These are phyloP conservation scores for Prinia subflava DNA, from an alignment of 2,113 vertebrate species.

Conservation along the genomic window DNA sequence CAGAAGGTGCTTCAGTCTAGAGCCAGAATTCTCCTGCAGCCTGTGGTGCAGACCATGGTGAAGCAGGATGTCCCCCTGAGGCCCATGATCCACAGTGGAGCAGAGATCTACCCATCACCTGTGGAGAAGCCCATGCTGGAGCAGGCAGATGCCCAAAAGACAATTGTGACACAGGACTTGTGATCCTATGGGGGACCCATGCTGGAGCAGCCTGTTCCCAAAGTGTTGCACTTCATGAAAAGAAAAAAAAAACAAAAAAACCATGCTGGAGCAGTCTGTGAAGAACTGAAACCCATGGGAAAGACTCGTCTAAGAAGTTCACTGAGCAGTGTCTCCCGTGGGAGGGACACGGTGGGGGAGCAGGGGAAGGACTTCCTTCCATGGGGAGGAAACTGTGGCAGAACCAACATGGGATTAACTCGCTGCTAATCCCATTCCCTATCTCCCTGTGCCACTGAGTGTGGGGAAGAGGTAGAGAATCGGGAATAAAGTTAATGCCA, in stretches of 20 bases:
- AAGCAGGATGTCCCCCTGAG: background rate
- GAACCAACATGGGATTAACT: background rate
- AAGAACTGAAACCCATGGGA: background rate
- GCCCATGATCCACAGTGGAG: background rate
- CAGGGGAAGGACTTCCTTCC: background rate
- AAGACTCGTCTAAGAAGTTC: background rate
- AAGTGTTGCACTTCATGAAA: background rate
- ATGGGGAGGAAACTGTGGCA: background rate
- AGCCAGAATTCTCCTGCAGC: background rate
- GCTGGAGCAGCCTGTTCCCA: background rate
- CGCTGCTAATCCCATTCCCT: background rate
- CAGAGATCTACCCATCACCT: background rate
- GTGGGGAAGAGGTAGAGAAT: background rate
- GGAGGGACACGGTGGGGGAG: rapidly evolving
- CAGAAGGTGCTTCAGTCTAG: too few relatives aligned
- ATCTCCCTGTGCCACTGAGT: background rate
- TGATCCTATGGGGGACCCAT: background rate
- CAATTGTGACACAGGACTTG: background rate
- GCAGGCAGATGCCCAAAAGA: background rate
- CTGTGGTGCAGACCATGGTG: background rate
- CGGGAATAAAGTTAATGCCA: background rate
- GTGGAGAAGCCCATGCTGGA: background rate
- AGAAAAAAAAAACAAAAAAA: background rate
- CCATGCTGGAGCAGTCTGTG: background rate
- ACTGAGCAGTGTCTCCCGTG: rapidly evolving